A percentile compares a stretch with the other conserved stretches of the same genome.
Conservation (phyloP, 2,888 invertebrate species). For the Heliconius charithonia region DNA sequence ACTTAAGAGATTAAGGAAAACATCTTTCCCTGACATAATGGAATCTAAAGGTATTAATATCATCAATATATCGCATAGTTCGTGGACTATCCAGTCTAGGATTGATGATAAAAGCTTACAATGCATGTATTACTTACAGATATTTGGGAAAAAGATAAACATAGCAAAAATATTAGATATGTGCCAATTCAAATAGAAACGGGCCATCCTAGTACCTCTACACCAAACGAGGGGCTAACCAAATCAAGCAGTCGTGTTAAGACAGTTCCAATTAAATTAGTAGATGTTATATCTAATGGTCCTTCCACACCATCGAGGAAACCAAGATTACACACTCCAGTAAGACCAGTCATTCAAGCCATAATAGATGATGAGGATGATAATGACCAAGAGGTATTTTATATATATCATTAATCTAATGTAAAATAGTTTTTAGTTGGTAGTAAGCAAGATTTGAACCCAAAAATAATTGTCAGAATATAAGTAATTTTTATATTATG, state of each 20-base stretch:
- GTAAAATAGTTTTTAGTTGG: not conserved
- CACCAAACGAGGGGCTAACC: constrained; percentile 62
- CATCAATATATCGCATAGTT: constrained; percentile 46
- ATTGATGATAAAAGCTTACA: not conserved
- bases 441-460: not conserved
- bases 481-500: no score
- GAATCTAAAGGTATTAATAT: constrained; percentile 62
- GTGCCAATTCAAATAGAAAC: constrained; percentile 73
- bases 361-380: constrained; percentile 69
- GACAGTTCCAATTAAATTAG: constrained; percentile 62
- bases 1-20: constrained; percentile 66
- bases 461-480: not conserved
- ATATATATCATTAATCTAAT: not conserved
- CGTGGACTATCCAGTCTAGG: not conserved
- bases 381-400: constrained; percentile 67
- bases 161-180: constrained; percentile 66
- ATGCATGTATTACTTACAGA: constrained; percentile 39
- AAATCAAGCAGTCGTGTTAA: constrained; percentile 55
- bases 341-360: constrained; percentile 62
- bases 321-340: constrained; percentile 65
- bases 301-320: constrained; percentile 61
- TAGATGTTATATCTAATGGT: constrained; percentile 62
- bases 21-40: constrained; percentile 69
- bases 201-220: constrained; percentile 74
- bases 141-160: constrained; percentile 53